Evolutionary conservation across 2,113 vertebrate genomes (phyloP), one percentile per base, ranked within the genome.

Genomic region (Mormoops blainvillei): DNA sequence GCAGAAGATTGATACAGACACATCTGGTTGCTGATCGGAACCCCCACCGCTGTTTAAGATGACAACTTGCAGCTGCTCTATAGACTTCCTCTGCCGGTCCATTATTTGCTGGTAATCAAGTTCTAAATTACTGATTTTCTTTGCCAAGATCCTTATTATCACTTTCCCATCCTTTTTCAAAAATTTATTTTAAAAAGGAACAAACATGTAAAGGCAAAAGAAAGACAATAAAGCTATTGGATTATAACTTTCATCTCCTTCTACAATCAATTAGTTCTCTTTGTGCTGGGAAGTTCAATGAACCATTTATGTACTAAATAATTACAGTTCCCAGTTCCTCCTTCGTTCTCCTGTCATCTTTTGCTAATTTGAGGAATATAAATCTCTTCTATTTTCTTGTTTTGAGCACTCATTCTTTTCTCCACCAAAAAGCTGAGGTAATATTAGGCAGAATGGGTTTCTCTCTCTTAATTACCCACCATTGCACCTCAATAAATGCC

Each of bases 81-180:
- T n/a, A 83, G 56, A 97, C 41, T 90, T 26, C 10, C 31, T 93
- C 50, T 82, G 43, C 38, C 73, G 22, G 43, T 61, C 20, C 74
- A 87, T 76, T 93, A 91, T 70, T 84, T 84, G 4, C 71, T 76
- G 26, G 36, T 18, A 83, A 88, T 94, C 84, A 78, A 92, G 56
- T 4, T 80, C 48, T 92, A 78, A 90, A 61, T 94, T 87, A 52
- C 63, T 89, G 56, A n/a, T 84, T 90, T 84, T 68, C 48, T 95
- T 87, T 78, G 20, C 38, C 70, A 90, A 96, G 7, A 18, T 85
- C 24, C 74, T 36, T 83, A 82, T 61, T 93, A 63, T 50, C 1
- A 1, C 31, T 92, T 54, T 4, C 38, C 4, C 20, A 56, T 38
- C 5, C 38, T 54, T 81, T 92, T 78, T 33, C 73, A 97, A 90